Evolutionary conservation across 2,113 vertebrate species (phyloP), one percentile per base, ranked within the genome.

Genomic region (Alethe diademata): DNA sequence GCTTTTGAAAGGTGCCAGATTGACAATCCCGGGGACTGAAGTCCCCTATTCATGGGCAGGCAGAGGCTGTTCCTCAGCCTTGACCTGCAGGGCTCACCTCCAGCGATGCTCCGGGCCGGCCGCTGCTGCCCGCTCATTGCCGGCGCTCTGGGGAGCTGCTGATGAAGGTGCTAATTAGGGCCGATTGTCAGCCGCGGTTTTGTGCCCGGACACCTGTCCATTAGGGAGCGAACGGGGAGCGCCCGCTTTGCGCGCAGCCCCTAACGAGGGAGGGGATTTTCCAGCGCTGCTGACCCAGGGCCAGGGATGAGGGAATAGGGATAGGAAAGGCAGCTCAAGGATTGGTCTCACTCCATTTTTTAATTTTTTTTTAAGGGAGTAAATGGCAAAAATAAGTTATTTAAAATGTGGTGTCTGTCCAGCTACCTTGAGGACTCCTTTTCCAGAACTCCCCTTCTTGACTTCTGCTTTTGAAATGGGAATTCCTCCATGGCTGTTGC

Each of bases 1-100:
- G 94, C 96, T 95, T 96, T 93, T 95, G 93, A 96, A 85, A 95
- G 88, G 92, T 96, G 91, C 93, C 92, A 66, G 96, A 92, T 79
- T 95, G 96, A 93, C 94, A 95, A 73, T 81, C 17, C 5, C 18
- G 60, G 79, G 81, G 71, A 31, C 73, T 61, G 71, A 24, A 88
- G 90, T 26, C 33, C 24, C n/a, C 90, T 96, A 95, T 96, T 96
- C 26, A 95, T 0, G 76, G 80, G 84, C 53, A 69, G 93, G 84
- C 56, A 60, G 78, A 83, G 92, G 14, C 94, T 72, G 93, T 81
- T 87, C 79, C 95, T 83, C 93, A 96, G 42, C 96, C 96, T 94
- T 97, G 96, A 97, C 96, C 95, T 50, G 88, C 29, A 6, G 89
- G 83, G 86, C 91, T 85, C 93, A 81, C 86, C 96, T 85, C 86